Base-by-base conservation (phyloP, 2,888 invertebrate species). In the Theretra japonica region DNA sequence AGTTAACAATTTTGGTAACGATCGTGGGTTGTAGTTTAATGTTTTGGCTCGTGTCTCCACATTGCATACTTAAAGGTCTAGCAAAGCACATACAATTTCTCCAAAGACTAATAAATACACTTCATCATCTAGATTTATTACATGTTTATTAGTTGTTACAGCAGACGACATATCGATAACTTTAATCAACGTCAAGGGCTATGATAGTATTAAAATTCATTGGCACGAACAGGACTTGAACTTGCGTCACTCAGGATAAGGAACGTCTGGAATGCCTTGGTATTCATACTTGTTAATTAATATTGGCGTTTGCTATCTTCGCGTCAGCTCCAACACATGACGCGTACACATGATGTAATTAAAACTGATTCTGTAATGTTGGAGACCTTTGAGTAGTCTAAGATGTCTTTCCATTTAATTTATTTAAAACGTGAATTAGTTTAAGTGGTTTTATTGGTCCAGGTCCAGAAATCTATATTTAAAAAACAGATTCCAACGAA, bases 231-330 rank as follows among this genome's bases (percentile, higher is more conserved):
- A 65, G 65, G 41, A 65, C 48, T 65, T 65, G 48, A 48, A 41
- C 60, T 30, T 25, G 25, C 65, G 65, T 65, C 65, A 65, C 41
- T 65, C 65, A 1, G 48, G 65, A 65, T 65, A 65, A 48, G 23
- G 23, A 25, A 23, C 65, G 65, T 65, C 65, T 65, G 17, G 65
- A 23, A 23, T 65, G 41, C 65, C 41, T 48, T 41, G 48, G 65
- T 65, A 65, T 65, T 23, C 65, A 48, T 65, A 65, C 41, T 41
- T 65, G 41, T 48, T 62, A 65, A 65, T 65, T 21, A 65, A 21
- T 17, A 65, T 23, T 65, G 65, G 65, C 65, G 23, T 65, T 21
- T 15, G 48, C 65, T 65, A 65, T 65, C 65, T 65, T 23, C 41
- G 6, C 65, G 41, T 65, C 65, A 65, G 48, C 23, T 48, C 41